These are phyloP conservation scores for Fistularia commersonii DNA, from an alignment of 2,797 vertebrate genomes.

Conservation along the genomic window DNA sequence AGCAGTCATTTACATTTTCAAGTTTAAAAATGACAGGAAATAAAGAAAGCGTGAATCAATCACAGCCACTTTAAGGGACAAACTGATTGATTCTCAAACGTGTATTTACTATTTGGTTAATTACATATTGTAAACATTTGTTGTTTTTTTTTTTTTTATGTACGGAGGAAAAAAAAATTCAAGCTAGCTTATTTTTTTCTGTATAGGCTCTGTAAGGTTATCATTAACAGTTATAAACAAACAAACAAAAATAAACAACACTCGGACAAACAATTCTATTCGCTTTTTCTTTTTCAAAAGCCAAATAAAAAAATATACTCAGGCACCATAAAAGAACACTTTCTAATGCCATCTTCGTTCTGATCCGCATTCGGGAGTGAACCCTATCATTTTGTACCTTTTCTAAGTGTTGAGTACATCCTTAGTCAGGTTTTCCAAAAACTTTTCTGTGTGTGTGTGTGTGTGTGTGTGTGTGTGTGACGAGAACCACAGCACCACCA, in stretches of 20 bases:
- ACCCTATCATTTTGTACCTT: conserved; percentile 26
- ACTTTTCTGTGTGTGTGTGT: background rate
- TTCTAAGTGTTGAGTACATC: background rate
- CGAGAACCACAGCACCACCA: conserved; percentile 1
- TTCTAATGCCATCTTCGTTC: conserved; percentile 60
- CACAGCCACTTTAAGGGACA: conserved; percentile 60
- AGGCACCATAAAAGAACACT: conserved; percentile 67
- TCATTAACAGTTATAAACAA: conserved; percentile 62
- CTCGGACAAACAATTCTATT: conserved; percentile 60
- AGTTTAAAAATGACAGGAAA: conserved; percentile 73
- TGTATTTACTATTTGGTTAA: conserved; percentile 79
- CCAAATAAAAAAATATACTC: conserved; percentile 48
- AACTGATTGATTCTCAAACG: conserved; percentile 65
- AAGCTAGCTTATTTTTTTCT: conserved; percentile 79
- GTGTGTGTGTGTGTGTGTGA: conserved; percentile 5
- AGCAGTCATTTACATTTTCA: conserved; percentile 70
- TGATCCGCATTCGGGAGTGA: conserved; percentile 50
- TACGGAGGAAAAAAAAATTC: conserved; percentile 64
- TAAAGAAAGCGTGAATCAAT: conserved; percentile 63
- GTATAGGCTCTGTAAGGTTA: conserved; percentile 77
- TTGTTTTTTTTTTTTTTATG: conserved; percentile 68
- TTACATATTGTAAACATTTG: conserved; percentile 80
- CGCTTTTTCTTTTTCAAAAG: conserved; percentile 61
- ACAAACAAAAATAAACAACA: conserved; percentile 45
- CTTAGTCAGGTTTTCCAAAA: background rate